Evolutionary conservation across 2,797 vertebrate species (phyloP).

Genomic region (Muscicapa striata): DNA sequence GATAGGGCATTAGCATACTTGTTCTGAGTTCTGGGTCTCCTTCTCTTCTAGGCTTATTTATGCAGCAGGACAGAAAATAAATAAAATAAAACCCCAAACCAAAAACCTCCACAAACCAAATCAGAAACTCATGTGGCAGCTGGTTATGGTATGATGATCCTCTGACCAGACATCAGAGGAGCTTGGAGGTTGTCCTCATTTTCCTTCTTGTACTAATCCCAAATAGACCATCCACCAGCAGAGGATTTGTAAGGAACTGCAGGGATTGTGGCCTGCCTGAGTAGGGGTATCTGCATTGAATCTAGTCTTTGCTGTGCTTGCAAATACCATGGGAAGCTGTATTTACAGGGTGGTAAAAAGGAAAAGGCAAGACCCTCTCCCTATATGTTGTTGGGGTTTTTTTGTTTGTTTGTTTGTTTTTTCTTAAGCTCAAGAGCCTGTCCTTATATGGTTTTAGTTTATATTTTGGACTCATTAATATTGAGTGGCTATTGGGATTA

Average conservation of each 20-base stretch:
- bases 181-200: background rate
- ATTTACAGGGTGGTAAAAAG: background rate
- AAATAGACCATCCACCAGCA: background rate
- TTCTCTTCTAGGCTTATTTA: background rate
- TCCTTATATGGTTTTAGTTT: background rate
- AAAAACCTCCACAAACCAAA: background rate
- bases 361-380: background rate
- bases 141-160: rapidly evolving
- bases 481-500: background rate
- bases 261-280: background rate
- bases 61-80: background rate
- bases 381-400: background rate
- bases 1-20: constrained; percentile 37
- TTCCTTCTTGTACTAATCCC: background rate
- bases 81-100: background rate
- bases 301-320: background rate
- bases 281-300: background rate
- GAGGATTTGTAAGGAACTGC: background rate
- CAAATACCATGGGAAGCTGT: background rate
- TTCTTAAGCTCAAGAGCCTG: background rate
- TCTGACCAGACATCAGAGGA: background rate
- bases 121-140: background rate
- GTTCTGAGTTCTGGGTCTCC: background rate
- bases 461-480: background rate
- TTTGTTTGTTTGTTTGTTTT: too few species aligned